Evolutionary conservation across 2,888 invertebrate genomes (phyloP), one percentile per base, ranked within the genome.

Genomic region (Criorhina ranunculi): DNA sequence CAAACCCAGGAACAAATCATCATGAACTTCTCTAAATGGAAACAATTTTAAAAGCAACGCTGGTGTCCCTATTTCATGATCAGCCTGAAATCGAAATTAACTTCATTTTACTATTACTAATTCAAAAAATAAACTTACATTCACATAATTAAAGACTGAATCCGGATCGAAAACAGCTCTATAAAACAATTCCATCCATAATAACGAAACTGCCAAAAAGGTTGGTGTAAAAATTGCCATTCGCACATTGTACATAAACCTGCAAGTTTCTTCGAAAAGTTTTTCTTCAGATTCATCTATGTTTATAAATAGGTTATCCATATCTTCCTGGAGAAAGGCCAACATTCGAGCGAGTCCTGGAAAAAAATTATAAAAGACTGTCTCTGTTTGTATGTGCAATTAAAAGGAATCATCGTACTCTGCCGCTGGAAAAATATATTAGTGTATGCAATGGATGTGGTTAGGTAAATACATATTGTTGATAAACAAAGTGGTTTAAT

Each of bases 21-120:
- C 87, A 17, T 72, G 86, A 1, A 90, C 69, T 35, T 90, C 89
- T 5, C 89, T 86, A 69, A 89, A 90, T 5, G 91, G 90, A 72
- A 79, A 90, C 0, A 90, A 83, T 40, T 88, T 86, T 11, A 88
- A 89, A 0, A 90, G 80, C 24, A 90, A 64, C 19, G 89, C 89
- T 0, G 89, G 87, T 0, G 88, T 86, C 0, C 87, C 88, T 15
- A 89, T 88, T 17, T 89, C 88, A 0, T 83, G 86, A 0, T 59
- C 62, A 1, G 86, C 72, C 87, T 87, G 17, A 24, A 24, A 24
- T 1, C 24, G 2, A 24, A 24, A 24, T 24, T 24, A n/a, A n/a
- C n/a, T n/a, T n/a, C n/a, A n/a, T n/a, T n/a, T n/a, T n/a, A n/a
- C n/a, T n/a, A n/a, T n/a, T n/a, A n/a, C n/a, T n/a, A n/a, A n/a